Conservation (phyloP, 2,113 vertebrate species). For the Eptesicus fuscus region DNA sequence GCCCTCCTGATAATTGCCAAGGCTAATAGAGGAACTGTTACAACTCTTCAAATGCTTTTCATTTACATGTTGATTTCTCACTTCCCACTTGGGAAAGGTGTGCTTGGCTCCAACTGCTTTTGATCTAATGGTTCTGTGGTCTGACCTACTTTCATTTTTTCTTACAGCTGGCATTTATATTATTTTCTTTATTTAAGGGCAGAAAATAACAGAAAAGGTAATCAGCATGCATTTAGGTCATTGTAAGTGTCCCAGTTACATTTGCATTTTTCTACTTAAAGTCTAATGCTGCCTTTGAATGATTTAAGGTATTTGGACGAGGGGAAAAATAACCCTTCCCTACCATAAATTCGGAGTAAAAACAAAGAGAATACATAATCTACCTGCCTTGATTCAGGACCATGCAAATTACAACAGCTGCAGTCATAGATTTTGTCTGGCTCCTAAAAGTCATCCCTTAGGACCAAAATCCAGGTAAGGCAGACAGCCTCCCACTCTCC, state of each 20-base stretch:
- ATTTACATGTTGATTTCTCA: constrained; percentile 67
- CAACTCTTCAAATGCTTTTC: constrained; percentile 62
- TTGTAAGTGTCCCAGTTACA: constrained; percentile 65
- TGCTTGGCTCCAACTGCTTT: constrained; percentile 56
- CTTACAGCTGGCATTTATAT: constrained; percentile 71
- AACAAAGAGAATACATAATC: constrained; percentile 51
- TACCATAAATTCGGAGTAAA: constrained; percentile 47
- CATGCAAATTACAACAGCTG: constrained; percentile 21
- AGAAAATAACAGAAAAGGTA: constrained; percentile 77
- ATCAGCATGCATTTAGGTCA: constrained; percentile 78
- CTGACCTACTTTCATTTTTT: constrained; percentile 76
- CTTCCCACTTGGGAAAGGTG: constrained; percentile 56
- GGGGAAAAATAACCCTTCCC: background rate
- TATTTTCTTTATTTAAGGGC: constrained; percentile 74
- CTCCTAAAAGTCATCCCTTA: background rate
- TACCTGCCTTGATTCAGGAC: constrained; percentile 5
- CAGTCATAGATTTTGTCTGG: constrained; percentile 30
- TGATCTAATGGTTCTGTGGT: constrained; percentile 64
- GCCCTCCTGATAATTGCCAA: constrained; percentile 59
- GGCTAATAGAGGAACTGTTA: constrained; percentile 51
- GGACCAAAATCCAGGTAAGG: background rate
- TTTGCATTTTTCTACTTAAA: constrained; percentile 66
- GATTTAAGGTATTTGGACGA: constrained; percentile 66
- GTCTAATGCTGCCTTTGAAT: constrained; percentile 45
- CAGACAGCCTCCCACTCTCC: background rate